These are phyloP conservation scores for Atopsyche davidsoni DNA, from an alignment of 1,140 invertebrate species.

Conservation along the genomic window DNA sequence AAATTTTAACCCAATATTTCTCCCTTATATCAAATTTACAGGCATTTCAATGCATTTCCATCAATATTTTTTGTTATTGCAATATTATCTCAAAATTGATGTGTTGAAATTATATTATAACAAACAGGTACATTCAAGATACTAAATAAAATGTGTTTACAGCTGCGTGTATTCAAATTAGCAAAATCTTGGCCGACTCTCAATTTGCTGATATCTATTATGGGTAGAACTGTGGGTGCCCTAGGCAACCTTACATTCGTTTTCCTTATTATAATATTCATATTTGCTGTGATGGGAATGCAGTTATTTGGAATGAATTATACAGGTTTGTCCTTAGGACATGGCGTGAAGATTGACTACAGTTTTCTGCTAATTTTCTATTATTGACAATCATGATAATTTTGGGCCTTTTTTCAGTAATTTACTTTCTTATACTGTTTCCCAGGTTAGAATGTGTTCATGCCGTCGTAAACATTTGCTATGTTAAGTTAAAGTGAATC, in stretches of 20 bases:
- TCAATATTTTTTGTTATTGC: not conserved
- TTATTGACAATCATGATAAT: too few relatives aligned
- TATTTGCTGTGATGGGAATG: conserved; percentile 99
- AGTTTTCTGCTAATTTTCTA: too few relatives aligned
- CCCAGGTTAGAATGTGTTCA: too few relatives aligned
- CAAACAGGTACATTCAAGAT: conserved; percentile 7
- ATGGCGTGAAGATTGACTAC: too few relatives aligned
- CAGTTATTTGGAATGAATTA: conserved; percentile 95
- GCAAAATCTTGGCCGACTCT: conserved; percentile 98
- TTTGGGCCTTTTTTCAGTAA: too few relatives aligned
- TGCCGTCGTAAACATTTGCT: too few relatives aligned
- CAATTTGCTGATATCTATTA: conserved; percentile 97
- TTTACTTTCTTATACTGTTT: too few relatives aligned
- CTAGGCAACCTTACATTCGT: conserved; percentile 97
- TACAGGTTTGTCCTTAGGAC: conserved; percentile 52
- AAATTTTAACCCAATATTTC: too few relatives aligned
- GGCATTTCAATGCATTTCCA: not conserved
- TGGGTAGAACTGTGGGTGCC: conserved; percentile 95
- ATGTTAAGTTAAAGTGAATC: too few relatives aligned
- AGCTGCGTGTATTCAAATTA: conserved; percentile 98
- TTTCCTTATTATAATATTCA: conserved; percentile 97
- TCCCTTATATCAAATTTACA: too few relatives aligned
- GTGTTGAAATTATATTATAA: not conserved
- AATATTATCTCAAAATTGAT: not conserved
- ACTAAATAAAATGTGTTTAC: conserved; percentile 47